These are phyloP conservation scores for Mantis religiosa DNA, from an alignment of 2,888 invertebrate genomes.

Conservation along the genomic window DNA sequence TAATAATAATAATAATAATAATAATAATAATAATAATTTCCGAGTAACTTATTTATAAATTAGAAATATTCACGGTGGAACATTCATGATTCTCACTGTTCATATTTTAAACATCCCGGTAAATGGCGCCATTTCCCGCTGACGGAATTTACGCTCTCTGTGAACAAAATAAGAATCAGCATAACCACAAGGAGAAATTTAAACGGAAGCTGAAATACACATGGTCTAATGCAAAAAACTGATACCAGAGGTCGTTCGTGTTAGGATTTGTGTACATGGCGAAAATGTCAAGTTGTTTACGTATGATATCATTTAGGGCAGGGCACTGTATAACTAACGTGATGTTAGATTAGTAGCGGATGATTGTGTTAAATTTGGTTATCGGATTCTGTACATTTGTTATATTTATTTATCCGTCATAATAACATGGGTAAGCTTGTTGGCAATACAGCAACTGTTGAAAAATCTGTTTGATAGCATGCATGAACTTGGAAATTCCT, in stretches of 20 bases:
- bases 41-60: too few species aligned
- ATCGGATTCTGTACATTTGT: not conserved
- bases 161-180: not conserved
- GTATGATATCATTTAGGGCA: conserved; percentile 32
- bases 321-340: conserved; percentile 22
- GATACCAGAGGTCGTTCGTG: not conserved
- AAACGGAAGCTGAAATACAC: not conserved
- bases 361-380: not conserved
- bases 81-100: too few species aligned
- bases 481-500: not conserved
- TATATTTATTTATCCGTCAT: not conserved
- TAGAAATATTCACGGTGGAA: too few species aligned
- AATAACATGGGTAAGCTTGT: conserved; percentile 26
- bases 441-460: not conserved
- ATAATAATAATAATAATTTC: too few species aligned
- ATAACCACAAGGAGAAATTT: not conserved
- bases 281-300: conserved; percentile 30
- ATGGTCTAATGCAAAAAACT: not conserved
- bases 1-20: too few species aligned
- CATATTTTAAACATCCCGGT: not conserved
- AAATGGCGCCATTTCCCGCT: not conserved
- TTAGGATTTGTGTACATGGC: conserved; percentile 16
- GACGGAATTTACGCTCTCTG: not conserved
- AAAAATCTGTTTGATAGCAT: not conserved
- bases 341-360: not conserved